phyloP scores from a whole-genome alignment of 2,797 vertebrate species.

The Poliocrania exsul region DNA sequence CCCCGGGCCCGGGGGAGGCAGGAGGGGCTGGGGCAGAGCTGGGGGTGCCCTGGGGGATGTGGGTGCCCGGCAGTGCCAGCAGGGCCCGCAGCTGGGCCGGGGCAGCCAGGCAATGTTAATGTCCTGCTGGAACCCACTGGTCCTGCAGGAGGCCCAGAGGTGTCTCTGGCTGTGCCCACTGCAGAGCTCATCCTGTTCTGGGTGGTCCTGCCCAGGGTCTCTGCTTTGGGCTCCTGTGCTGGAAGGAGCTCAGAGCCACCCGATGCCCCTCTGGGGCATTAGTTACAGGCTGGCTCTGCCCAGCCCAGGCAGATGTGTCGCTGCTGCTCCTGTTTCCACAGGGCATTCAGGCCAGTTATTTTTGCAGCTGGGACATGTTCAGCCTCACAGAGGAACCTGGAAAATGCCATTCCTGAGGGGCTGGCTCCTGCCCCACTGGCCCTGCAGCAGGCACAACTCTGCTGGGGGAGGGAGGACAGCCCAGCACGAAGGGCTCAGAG shows the following conservation, averaged over 20 bases:
- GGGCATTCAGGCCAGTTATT: constrained; percentile 10
- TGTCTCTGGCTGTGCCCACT: neutral
- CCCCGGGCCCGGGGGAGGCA: neutral
- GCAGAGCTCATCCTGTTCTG: neutral
- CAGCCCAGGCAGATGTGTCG: constrained; percentile 44
- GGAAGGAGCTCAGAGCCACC: neutral
- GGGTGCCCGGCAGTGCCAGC: neutral
- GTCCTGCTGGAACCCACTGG: neutral
- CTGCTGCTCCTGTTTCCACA: constrained; percentile 48
- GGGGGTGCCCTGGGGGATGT: neutral
- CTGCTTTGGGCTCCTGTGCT: neutral
- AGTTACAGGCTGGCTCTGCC: neutral
- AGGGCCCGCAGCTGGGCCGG: neutral
- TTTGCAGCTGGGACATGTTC: constrained; percentile 57
- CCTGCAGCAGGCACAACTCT: neutral
- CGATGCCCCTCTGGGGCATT: constrained; percentile 33
- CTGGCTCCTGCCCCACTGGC: neutral
- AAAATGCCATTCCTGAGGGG: constrained; percentile 56
- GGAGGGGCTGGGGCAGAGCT: neutral
- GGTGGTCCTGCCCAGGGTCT: neutral
- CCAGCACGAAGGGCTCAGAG: neutral
- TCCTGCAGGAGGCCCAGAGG: neutral
- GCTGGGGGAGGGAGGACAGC: neutral
- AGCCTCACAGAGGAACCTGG: constrained; percentile 35
- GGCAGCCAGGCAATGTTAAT: neutral